phyloP scores from a whole-genome alignment of 2,113 vertebrate genomes.

The mouse (Mus musculus) region DNA sequence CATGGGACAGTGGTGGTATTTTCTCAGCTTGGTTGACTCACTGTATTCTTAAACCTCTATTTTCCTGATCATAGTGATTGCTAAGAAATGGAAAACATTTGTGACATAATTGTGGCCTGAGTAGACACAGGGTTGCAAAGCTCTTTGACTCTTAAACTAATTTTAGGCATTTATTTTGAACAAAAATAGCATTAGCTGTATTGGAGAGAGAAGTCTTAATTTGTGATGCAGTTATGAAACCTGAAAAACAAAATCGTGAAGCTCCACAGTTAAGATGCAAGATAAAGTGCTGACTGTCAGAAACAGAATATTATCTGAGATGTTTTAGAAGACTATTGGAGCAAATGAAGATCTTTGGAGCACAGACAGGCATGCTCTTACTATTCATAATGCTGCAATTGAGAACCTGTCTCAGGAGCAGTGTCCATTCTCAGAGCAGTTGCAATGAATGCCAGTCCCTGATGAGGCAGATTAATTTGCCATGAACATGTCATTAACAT shows the following conservation, averaged over 20 bases:
- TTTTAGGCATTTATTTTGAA: not conserved
- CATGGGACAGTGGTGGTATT: not conserved
- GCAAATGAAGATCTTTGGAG: not conserved
- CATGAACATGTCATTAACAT: constrained; percentile 18
- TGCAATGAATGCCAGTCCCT: constrained; percentile 15
- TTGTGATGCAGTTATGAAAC: not conserved
- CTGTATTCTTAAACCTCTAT: not conserved
- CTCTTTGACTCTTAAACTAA: not conserved
- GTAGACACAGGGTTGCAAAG: not conserved
- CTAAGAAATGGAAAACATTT: not conserved
- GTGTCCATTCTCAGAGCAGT: constrained; percentile 26
- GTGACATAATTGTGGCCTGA: not conserved
- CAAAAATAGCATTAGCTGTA: not conserved
- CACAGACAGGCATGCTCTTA: not conserved
- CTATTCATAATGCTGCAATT: not conserved
- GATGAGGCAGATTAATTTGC: constrained; percentile 61
- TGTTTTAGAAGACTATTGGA: not conserved
- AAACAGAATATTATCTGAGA: not conserved
- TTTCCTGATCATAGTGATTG: not conserved
- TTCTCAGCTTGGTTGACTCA: not conserved
- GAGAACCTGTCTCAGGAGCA: constrained; percentile 32
- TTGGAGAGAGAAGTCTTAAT: not conserved
- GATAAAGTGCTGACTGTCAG: not conserved
- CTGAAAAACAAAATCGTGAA: not conserved
- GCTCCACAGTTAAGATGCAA: not conserved